Evolutionary conservation across 35 echinoderm and acorn worm species (phyloP), one percentile per base, ranked within the genome.

Genomic region (Holothuria glaberrima): DNA sequence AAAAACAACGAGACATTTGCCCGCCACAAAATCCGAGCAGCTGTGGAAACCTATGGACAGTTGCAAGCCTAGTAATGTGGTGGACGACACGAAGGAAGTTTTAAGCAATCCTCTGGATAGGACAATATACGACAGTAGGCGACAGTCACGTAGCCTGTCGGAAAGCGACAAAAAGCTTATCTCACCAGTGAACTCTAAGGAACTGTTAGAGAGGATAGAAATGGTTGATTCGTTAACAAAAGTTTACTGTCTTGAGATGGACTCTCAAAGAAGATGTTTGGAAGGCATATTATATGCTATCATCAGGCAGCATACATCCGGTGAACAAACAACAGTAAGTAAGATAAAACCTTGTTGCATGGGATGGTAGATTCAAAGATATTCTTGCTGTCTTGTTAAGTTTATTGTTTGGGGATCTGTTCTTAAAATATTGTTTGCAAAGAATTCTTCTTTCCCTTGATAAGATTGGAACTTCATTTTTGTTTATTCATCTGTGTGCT

Each of bases 191-290:
- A 87, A 70, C 41, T 87, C 85, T 2, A 87, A 71, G 41, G 85
- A 71, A 29, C 44, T 88, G 24, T 28, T 88, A 22, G 33, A 94
- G 80, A 77, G 89, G 12, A 91, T 94, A 38, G 89, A 90, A 32
- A 64, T 88, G 60, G 89, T 94, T 10, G 93, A 94, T 46, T 68
- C 79, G 0, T 56, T 96, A 58, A 89, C 86, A 19, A 86, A 92
- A 31, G 94, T 92, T 16, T 96, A 96, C 30, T 89, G 87, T 66
- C 31, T 66, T 12, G 91, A 90, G 33, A 96, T 96, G 73, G 94
- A 96, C 30, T 85, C 81, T 48, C 94, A 96, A 65, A 41, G 80
- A 33, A 32, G 48, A 33, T 93, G 89, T 62, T 44, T 96, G 58
- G 94, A 96, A 32, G 77, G 84, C 26, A 96, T 96, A 58, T 70